Conservation (phyloP, 92 coral and sea anemone species). For the Pocillopora grandis region DNA sequence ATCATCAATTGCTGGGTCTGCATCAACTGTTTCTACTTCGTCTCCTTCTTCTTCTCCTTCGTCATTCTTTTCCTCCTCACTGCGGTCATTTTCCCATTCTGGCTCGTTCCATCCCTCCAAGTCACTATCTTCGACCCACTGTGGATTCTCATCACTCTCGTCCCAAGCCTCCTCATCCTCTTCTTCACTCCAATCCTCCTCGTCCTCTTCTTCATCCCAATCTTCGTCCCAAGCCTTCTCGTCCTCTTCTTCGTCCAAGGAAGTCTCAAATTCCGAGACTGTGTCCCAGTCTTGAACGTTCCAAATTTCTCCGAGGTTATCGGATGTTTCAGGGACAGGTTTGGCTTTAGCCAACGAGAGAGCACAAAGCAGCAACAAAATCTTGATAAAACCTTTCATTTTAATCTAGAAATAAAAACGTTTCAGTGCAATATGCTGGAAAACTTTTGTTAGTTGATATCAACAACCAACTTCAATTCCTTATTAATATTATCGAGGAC, state of each 20-base stretch:
- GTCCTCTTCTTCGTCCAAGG: neutral
- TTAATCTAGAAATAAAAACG: neutral
- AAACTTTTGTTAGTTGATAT: no score
- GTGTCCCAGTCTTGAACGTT: neutral
- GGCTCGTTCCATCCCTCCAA: constrained; percentile 3
- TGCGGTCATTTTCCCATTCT: neutral
- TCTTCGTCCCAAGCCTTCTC: constrained; percentile 9
- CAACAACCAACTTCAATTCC: no score
- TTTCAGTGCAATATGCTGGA: no score
- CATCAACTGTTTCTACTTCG: neutral
- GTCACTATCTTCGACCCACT: neutral
- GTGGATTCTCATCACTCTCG: neutral
- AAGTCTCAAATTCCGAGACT: neutral
- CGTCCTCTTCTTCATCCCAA: neutral
- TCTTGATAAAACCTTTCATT: constrained; percentile 16
- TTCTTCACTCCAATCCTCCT: constrained; percentile 8
- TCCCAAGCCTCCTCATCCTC: constrained; percentile 9
- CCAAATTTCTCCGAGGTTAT: neutral
- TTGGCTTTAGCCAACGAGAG: constrained; percentile 6
- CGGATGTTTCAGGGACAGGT: constrained; percentile 7
- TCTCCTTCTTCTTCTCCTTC: neutral
- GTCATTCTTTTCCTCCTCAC: neutral
- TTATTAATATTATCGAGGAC: no score
- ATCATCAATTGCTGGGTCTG: neutral
- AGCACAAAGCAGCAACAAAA: constrained; percentile 1